These are phyloP conservation scores for Selene dorsalis DNA, from an alignment of 2,797 vertebrate genomes.

Conservation along the genomic window DNA sequence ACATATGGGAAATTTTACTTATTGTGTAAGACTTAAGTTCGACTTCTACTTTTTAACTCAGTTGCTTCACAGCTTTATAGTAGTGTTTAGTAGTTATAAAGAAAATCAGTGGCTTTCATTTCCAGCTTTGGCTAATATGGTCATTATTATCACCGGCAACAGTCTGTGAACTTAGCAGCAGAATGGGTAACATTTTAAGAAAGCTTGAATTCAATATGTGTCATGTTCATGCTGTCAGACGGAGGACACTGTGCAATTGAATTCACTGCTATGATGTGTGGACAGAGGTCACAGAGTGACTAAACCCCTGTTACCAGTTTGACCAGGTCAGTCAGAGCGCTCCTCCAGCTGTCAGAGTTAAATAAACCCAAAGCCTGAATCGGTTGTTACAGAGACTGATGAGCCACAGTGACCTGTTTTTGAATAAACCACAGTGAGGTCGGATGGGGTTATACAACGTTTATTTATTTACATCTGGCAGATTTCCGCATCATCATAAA, in stretches of 20 bases:
- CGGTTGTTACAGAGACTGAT: not conserved
- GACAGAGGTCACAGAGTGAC: not conserved
- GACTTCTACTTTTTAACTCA: constrained; percentile 17
- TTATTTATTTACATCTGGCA: not conserved
- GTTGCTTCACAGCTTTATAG: fast-evolving
- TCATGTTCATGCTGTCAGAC: not conserved
- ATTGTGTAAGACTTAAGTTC: not conserved
- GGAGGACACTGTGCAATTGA: not conserved
- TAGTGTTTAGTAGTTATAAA: not conserved
- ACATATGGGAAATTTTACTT: not conserved
- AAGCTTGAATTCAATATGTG: not conserved
- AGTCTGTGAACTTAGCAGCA: not conserved
- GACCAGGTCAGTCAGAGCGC: not conserved
- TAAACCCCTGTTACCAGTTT: not conserved
- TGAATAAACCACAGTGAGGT: not conserved
- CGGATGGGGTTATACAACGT: not conserved
- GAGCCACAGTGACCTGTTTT: not conserved
- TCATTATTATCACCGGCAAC: not conserved
- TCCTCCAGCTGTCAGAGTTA: not conserved
- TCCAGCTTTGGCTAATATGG: not conserved
- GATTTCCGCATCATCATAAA: not conserved
- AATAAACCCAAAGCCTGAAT: not conserved
- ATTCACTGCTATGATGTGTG: constrained; percentile 6
- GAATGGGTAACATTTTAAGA: not conserved
- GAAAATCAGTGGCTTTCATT: not conserved